phyloP scores from a whole-genome alignment of 2,888 invertebrate species.

The Plagodis dolabraria region DNA sequence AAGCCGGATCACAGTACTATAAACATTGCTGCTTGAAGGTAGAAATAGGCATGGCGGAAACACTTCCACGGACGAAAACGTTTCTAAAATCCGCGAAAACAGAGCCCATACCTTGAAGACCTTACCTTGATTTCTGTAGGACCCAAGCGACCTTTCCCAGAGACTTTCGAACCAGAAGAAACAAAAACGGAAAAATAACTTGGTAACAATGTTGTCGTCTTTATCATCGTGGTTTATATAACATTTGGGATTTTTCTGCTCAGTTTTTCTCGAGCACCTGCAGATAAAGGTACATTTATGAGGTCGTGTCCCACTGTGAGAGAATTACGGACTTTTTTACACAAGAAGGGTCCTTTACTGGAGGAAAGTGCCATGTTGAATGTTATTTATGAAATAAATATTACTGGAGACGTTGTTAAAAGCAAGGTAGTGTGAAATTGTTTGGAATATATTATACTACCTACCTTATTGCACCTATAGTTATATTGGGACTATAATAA shows the following conservation, averaged over 20 bases:
- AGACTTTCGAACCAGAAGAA: constrained; percentile 50
- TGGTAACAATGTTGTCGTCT: constrained; percentile 49
- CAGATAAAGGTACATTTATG: constrained; percentile 40
- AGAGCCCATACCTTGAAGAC: constrained; percentile 32
- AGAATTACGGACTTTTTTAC: constrained; percentile 38
- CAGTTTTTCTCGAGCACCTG: constrained; percentile 27
- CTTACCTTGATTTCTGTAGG: constrained; percentile 55
- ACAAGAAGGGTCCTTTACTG: constrained; percentile 21
- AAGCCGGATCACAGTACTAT: too few species aligned
- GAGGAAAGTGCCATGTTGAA: constrained; percentile 19
- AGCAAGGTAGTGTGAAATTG: constrained; percentile 7
- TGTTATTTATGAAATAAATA: constrained; percentile 25
- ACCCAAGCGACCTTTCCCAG: constrained; percentile 53
- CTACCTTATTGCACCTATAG: too few species aligned
- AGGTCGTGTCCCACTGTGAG: constrained; percentile 32
- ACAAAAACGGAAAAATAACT: constrained; percentile 53
- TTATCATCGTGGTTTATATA: constrained; percentile 57
- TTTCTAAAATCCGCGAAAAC: constrained; percentile 21
- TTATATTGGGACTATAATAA: too few species aligned
- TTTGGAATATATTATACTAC: background rate
- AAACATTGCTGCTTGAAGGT: too few species aligned
- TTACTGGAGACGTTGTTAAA: constrained; percentile 17
- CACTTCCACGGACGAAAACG: too few species aligned
- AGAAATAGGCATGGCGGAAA: too few species aligned
- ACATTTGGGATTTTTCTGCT: constrained; percentile 50